Evolutionary conservation across 2,797 vertebrate species (phyloP), one percentile per base, ranked within the genome.

Genomic region (Protosalanx chinensis): DNA sequence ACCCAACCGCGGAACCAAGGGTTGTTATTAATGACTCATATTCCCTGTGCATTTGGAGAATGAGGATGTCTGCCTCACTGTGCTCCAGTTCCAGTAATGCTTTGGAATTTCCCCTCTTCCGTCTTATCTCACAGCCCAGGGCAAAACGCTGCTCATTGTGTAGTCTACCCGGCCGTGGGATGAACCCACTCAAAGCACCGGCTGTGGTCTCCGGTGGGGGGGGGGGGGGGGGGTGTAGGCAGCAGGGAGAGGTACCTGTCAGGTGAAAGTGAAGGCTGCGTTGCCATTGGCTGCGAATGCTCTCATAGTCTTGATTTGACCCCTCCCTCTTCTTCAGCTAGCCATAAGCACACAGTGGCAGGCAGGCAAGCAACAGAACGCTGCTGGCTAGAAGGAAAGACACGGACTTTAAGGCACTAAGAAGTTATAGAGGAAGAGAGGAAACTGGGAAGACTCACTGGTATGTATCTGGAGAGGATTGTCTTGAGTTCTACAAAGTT

Each of bases 81-180:
- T 63, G 41, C 46, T 78, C 76, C 71, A 77, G 37, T 90, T 88
- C 86, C 90, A 86, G 89, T 86, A 89, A 91, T 87, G 63, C 68
- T 51, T 30, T 79, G 81, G 81, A 73, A 81, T 78, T 75, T 58
- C 72, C 82, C 82, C 72, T 29, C n/a, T 1, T 30, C 6, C 7
- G 56, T 68, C 70, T 70, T 67, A 70, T 57, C 32, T 68, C 49
- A n/a, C 15, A 32, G 51, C 70, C 75, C 18, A 23, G 12, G 1
- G 56, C 58, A 61, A 7, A 16, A 23, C 27, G 2, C 67, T 30
- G 6, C 61, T 46, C 67, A 73, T 18, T 72, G 18, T 72, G 64
- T 72, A 23, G 18, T 8, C 59, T 29, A 60, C 27, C 8, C 41
- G 3, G 41, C 41, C 13, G 41, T 46, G 41, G 41, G 41, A 46